Conservation (phyloP, 2,888 invertebrate genomes). For the Dasysyrphus tricinctus region DNA sequence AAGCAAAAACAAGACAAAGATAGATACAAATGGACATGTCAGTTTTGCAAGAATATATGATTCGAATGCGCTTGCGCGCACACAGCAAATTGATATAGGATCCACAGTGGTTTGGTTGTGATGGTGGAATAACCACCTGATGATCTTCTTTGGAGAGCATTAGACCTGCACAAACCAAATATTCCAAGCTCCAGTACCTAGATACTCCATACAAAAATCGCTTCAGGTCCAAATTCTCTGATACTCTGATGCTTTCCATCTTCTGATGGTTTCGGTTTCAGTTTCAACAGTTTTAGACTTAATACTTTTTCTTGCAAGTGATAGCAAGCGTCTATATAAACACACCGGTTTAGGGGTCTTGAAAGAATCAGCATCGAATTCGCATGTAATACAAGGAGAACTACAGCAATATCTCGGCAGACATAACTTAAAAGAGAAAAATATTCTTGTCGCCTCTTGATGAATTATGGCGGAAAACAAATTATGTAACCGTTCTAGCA, state of each 20-base stretch:
- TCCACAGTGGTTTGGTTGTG: background rate
- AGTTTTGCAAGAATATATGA: slow-evolving; percentile 44
- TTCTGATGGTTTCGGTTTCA: slow-evolving; percentile 58
- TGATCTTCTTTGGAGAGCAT: background rate
- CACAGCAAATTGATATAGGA: slow-evolving; percentile 42
- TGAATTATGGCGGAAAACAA: slow-evolving; percentile 76
- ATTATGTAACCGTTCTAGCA: slow-evolving; percentile 69
- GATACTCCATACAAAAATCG: slow-evolving; percentile 25
- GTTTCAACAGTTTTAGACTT: slow-evolving; percentile 54
- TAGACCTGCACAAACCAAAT: slow-evolving; percentile 48
- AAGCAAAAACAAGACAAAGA: slow-evolving; percentile 3
- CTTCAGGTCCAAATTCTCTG: slow-evolving; percentile 46
- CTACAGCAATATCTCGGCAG: slow-evolving; percentile 26
- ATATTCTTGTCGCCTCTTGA: slow-evolving; percentile 76
- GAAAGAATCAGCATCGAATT: slow-evolving; percentile 8
- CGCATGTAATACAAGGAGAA: slow-evolving; percentile 10
- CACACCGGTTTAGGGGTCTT: slow-evolving; percentile 8
- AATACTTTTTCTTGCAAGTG: slow-evolving; percentile 37
- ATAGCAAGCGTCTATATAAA: slow-evolving; percentile 7
- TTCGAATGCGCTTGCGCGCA: slow-evolving; percentile 55
- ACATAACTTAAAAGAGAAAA: slow-evolving; percentile 71
- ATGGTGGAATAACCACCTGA: slow-evolving; percentile 46
- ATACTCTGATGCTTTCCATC: slow-evolving; percentile 33
- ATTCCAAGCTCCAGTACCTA: slow-evolving; percentile 21
- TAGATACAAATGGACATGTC: slow-evolving; percentile 73